Base-by-base conservation (phyloP, 2,797 vertebrate genomes). In the Catharus ustulatus region DNA sequence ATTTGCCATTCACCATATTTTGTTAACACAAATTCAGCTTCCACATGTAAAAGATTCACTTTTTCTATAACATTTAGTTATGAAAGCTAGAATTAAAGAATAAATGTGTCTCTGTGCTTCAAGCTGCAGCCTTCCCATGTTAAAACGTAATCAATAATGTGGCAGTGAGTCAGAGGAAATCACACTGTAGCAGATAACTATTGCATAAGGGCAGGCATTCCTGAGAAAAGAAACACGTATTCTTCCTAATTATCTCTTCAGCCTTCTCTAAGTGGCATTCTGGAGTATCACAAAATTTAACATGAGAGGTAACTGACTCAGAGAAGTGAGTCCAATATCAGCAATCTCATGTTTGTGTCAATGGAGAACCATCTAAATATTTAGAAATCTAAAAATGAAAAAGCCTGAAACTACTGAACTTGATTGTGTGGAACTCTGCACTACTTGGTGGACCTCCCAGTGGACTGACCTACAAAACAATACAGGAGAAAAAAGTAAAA, bases 211-310 rank as follows among this genome's bases (percentile, higher is more conserved):
- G 49, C 9, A 40, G 30, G 32, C 2, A 43, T 34, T 87, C 13
- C 23, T 59, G 9, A 52, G 40, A 42, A 73, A 76, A 11, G 3
- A 14, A 79, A 54, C 8, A n/a, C 3, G 2, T 3, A 16, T 49
- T 79, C 89, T 76, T 62, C 23, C 18, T 46, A 29, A 61, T 55
- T 48, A 29, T 6, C 7, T 59, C 30, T 91, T 81, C 43, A 83
- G 5, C 7, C 19, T 67, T 76, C 26, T 15, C 9, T 30, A 18
- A 16, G 2, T 45, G 22, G 11, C 77, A 34, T 63, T 32, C 10
- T 0, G 1, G 13, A 67, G 2, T 26, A 9, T 4, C 6, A 16
- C 1, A 0, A 85, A 27, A 9, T 10, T 38, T 71, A 63, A 11
- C 3, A 30, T 4, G n/a, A 71, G 34, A 32, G 20, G 13, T 48